Evolutionary conservation across 2,888 invertebrate species (phyloP), one percentile per base, ranked within the genome.

Genomic region (Spatulosminthurus flaviceps): DNA sequence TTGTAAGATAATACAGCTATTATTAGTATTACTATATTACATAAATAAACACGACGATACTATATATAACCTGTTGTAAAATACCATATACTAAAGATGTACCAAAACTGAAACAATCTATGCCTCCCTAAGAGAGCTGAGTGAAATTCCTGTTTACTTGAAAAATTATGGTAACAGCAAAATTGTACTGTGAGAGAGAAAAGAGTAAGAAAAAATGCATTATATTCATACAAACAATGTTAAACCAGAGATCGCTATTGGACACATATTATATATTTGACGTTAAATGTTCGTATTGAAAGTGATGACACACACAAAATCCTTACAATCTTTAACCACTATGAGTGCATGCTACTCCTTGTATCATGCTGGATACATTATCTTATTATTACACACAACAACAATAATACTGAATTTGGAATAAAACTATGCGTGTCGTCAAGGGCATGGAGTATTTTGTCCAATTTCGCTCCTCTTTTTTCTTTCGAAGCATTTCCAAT

Each of bases 391-490:
- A n/a, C 5, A 72, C 42, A 42, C 41, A 21, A 72, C 71, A 42
- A 72, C 41, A 43, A 41, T 70, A 72, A 42, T 70, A 51, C 16
- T 51, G 19, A 70, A 72, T 43, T 43, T 42, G 24, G 43, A 72
- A 43, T 72, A 72, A 72, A 72, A 24, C 24, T 72, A 41, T 42
- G 71, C 71, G 71, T 72, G 71, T 72, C n/a, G n/a, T n/a, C 71
- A 43, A 72, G 43, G 71, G 42, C 71, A 72, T 72, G 71, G 24
- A 72, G 41, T 72, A 72, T 72, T 72, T 72, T 72, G 67, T 28
- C 67, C 26, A 67, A 26, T 51, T 51, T 51, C 2, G 16, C 16
- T 51, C n/a, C n/a, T 34, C 34, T 34, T 34, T 7, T 34, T 34
- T 34, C 34, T 7, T 34, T 34, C 34, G 9, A 34, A 34, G 34